Conservation (phyloP, 2,888 invertebrate genomes). For the Lithophane semibrunnea region DNA sequence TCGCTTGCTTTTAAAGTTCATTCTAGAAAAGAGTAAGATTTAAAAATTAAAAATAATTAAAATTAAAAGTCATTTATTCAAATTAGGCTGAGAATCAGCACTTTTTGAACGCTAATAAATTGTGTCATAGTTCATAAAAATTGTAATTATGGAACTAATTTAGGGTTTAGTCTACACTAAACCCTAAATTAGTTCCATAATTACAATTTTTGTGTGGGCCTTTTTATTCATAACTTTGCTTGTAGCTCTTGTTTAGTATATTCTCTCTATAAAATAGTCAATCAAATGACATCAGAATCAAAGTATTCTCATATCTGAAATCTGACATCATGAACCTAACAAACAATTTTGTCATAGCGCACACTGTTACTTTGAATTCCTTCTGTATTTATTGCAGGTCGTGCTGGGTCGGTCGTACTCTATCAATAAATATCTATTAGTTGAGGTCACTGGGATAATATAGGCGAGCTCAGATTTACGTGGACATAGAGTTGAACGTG, state of each 20-base stretch:
- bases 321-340: slow-evolving; percentile 52
- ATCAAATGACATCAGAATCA: slow-evolving; percentile 45
- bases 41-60: background rate
- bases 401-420: slow-evolving; percentile 38
- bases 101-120: background rate
- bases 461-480: slow-evolving; percentile 5
- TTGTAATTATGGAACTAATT: background rate
- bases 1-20: background rate
- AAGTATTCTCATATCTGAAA: slow-evolving; percentile 54
- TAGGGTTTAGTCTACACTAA: background rate
- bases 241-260: background rate
- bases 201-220: background rate
- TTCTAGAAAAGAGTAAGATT: background rate
- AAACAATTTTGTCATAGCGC: slow-evolving; percentile 37
- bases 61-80: background rate
- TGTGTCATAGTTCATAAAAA: background rate
- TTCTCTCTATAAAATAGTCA: background rate
- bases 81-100: background rate
- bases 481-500: slow-evolving; percentile 5
- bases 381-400: slow-evolving; percentile 47
- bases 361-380: slow-evolving; percentile 40
- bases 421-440: slow-evolving; percentile 61
- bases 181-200: background rate
- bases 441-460: slow-evolving; percentile 60
- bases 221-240: too few species aligned